A percentile compares a stretch with the other conserved stretches of the same genome.
phyloP scores from a whole-genome alignment of 2,797 vertebrate species.

The Manis crassicaudata region DNA sequence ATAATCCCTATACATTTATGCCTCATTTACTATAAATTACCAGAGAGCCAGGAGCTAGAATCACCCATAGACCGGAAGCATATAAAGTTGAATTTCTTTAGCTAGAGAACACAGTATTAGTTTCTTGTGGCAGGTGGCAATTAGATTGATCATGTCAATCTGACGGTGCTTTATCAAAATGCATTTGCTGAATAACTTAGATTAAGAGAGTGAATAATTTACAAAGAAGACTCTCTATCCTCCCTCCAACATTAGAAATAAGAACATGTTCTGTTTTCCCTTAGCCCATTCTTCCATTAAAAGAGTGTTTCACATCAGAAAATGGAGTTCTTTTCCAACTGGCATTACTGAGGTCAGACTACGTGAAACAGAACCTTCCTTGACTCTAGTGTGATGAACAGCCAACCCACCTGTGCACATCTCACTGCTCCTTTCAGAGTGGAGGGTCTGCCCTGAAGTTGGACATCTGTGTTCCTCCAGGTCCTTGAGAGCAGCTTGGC shows the following conservation, averaged over 20 bases:
- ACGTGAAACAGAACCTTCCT: not conserved
- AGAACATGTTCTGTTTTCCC: not conserved
- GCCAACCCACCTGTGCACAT: not conserved
- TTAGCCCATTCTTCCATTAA: not conserved
- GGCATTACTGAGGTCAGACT: not conserved
- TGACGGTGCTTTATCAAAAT: not conserved
- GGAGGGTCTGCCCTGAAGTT: not conserved
- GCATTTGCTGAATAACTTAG: conserved; percentile 11
- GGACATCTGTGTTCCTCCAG: not conserved
- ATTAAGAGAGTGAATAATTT: conserved; percentile 34
- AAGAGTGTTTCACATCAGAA: not conserved
- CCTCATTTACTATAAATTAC: conserved; percentile 68
- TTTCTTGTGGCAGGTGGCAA: not conserved
- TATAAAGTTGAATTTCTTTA: not conserved
- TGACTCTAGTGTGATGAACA: not conserved
- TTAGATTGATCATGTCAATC: not conserved
- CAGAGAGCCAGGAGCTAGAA: not conserved
- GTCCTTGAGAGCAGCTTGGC: not conserved
- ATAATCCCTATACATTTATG: conserved; percentile 53
- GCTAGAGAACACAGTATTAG: not conserved
- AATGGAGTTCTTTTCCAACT: not conserved
- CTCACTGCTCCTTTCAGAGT: not conserved
- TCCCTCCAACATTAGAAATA: not conserved
- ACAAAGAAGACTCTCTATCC: not conserved
- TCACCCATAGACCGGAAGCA: not conserved